A percentile compares a stretch with the other conserved stretches of the same genome.
These are phyloP conservation scores for Euura lappo DNA, from an alignment of 1,140 invertebrate species.

Conservation along the genomic window DNA sequence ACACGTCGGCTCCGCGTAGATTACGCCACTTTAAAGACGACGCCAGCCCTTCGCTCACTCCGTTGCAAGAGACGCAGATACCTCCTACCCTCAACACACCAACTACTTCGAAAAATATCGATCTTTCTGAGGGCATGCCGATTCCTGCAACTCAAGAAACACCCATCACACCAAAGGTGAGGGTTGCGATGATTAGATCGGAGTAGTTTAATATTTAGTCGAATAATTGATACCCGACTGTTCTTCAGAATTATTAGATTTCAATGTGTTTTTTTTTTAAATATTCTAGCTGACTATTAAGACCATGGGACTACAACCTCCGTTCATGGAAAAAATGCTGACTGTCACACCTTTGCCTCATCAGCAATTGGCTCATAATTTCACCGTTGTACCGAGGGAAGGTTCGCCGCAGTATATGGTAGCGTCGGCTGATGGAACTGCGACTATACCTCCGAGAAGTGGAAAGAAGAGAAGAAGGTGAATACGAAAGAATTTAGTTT, in stretches of 20 bases:
- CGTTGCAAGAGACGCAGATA: constrained; percentile 42
- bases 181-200: not conserved
- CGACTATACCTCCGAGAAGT: constrained; percentile 50
- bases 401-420: constrained; percentile 59
- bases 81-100: constrained; percentile 49
- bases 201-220: constrained; percentile 1
- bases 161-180: constrained; percentile 52
- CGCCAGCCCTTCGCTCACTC: constrained; percentile 33
- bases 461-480: constrained; percentile 55
- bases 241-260: constrained; percentile 9
- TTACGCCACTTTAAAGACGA: constrained; percentile 77
- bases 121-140: constrained; percentile 26
- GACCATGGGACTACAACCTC: constrained; percentile 47
- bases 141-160: constrained; percentile 36
- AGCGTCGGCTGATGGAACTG: constrained; percentile 49
- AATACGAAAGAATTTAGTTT: constrained; percentile 1
- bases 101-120: constrained; percentile 38
- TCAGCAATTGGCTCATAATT: constrained; percentile 42
- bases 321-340: constrained; percentile 37
- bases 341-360: constrained; percentile 37
- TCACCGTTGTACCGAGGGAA: constrained; percentile 44
- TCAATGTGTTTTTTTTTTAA: constrained; percentile 18
- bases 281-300: constrained; percentile 52
- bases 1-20: constrained; percentile 78
- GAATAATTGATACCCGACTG: constrained; percentile 15